Base-by-base conservation (phyloP, 2,888 invertebrate species). In the Trypoxylon attenuatum region DNA sequence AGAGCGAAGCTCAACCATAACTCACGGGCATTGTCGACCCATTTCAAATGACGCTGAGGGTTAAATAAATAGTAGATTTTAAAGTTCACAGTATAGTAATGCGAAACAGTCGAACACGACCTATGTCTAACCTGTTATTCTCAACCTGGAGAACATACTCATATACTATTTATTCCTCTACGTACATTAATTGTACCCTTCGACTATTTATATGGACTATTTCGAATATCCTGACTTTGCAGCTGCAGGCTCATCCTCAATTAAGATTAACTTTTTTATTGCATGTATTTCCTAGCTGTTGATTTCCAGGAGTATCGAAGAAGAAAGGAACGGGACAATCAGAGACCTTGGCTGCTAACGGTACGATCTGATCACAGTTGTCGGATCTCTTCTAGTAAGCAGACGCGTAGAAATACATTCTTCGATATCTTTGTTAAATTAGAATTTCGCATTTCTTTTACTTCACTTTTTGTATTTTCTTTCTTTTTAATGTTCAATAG, bases 121-220 rank as follows among this genome's bases (percentile, higher is more conserved):
- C 70, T 71, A 66, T n/a, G n/a, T n/a, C n/a, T n/a, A n/a, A n/a
- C 33, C 33, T 33, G n/a, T 76, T 81, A 82, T 83, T 83, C 82
- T 82, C 83, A 82, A 82, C 82, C 53, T 78, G 80, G 81, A 73
- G 82, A 83, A 82, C 81, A 81, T 77, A 64, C 33, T 33, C 1
- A 13, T 4, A 13, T 13, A 33, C 13, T 6, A 10, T 13, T 33
- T 33, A 13, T 33, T 13, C 8, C n/a, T 33, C 33, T 10, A 13
- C n/a, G n/a, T 33, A 33, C 33, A n/a, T 33, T 33, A 33, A 4
- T 25, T 33, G 13, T 13, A 33, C 33, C 3, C n/a, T 10, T 10
- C 33, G 8, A 4, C n/a, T 13, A 33, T 33, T 33, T 13, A 5
- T 13, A 5, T 6, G 10, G 33, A n/a, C n/a, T n/a, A n/a, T n/a